Conservation (phyloP, 2,113 vertebrate genomes). For the Coptodon rendalli region DNA sequence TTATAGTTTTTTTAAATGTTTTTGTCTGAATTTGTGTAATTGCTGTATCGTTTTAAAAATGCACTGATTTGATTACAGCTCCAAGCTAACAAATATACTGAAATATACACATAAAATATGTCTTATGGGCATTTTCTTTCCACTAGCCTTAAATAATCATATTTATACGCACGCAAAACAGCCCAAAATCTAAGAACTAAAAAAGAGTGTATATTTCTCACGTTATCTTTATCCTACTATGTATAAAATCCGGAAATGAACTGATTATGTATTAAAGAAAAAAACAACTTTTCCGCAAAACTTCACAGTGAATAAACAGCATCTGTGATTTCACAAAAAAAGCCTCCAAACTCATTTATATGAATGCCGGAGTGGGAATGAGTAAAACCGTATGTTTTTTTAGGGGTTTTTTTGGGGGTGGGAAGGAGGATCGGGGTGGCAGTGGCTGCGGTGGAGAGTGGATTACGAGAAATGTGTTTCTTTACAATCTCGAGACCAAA, state of each 20-base stretch:
- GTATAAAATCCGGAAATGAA: not conserved
- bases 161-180: not conserved
- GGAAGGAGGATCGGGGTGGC: not conserved
- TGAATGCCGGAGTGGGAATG: not conserved
- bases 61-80: not conserved
- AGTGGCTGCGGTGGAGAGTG: not conserved
- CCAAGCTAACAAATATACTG: not conserved
- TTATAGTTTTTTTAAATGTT: not conserved
- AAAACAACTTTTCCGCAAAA: not conserved
- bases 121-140: not conserved
- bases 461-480: not conserved
- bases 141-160: not conserved
- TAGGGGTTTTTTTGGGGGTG: not conserved
- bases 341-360: not conserved
- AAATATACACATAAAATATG: not conserved
- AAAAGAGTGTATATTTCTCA: not conserved
- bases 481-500: not conserved
- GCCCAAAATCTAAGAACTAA: not conserved
- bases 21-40: not conserved
- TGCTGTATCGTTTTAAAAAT: not conserved
- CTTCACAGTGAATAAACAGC: not conserved
- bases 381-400: not conserved
- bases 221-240: not conserved
- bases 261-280: not conserved
- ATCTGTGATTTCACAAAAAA: not conserved